Conservation (phyloP, 1,140 invertebrate genomes). For the Drosophila tsacasi region DNA sequence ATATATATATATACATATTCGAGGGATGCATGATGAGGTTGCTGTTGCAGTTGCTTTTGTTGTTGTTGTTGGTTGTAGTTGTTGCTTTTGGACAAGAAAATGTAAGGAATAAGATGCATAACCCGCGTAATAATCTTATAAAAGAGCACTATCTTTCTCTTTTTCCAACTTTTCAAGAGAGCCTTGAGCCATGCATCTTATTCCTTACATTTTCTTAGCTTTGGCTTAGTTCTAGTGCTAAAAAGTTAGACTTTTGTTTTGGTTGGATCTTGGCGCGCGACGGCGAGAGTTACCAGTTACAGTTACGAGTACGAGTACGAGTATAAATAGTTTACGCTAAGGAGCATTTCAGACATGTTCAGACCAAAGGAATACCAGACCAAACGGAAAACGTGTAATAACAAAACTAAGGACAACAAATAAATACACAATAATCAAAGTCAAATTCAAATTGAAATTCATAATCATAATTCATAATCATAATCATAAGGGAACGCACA, state of each 20-base stretch:
- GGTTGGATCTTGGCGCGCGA: conserved; percentile 56
- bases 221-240: conserved; percentile 73
- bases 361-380: conserved; percentile 75
- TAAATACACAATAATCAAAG: conserved; percentile 39
- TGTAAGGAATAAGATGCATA: neutral
- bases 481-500: conserved; percentile 66
- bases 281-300: conserved; percentile 57
- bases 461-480: conserved; percentile 14
- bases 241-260: conserved; percentile 54
- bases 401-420: conserved; percentile 61
- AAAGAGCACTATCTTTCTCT: no score
- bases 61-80: conserved; percentile 39
- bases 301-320: conserved; percentile 62
- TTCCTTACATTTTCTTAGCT: conserved; percentile 12
- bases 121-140: neutral
- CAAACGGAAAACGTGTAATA: conserved; percentile 58
- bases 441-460: conserved; percentile 18
- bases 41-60: conserved; percentile 41
- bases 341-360: conserved; percentile 80
- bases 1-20: conserved; percentile 70
- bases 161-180: neutral
- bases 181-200: neutral
- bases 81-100: conserved; percentile 15
- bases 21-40: conserved; percentile 65
- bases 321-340: conserved; percentile 73